Conservation (phyloP, 2,797 vertebrate species). For the Calcarius lapponicus region DNA sequence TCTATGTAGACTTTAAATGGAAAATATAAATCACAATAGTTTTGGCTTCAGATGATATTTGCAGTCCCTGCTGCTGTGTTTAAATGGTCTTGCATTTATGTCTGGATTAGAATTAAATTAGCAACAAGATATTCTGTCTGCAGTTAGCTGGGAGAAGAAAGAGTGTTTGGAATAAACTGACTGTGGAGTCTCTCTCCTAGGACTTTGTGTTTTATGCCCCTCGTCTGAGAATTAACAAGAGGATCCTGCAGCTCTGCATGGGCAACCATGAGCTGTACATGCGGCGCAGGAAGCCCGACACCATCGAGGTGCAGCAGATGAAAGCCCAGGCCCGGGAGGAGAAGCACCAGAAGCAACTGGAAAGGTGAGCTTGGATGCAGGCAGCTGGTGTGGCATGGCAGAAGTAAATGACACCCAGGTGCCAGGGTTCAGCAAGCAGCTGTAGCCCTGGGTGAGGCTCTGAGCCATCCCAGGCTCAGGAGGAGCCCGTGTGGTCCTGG, state of each 20-base stretch:
- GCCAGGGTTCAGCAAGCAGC: background rate
- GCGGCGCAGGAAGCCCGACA: constrained; percentile 92
- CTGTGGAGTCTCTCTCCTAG: constrained; percentile 62
- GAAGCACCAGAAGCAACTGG: constrained; percentile 90
- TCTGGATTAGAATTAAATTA: background rate
- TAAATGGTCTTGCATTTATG: background rate
- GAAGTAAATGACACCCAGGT: background rate
- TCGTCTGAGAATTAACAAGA: constrained; percentile 94
- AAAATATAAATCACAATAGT: background rate
- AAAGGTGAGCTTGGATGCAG: constrained; percentile 76
- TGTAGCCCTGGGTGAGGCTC: background rate
- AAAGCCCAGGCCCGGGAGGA: constrained; percentile 87
- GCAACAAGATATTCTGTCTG: background rate
- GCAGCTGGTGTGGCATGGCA: background rate
- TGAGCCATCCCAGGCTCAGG: rapidly evolving
- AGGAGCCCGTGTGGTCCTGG: rapidly evolving
- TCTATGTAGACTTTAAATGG: background rate
- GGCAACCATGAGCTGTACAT: constrained; percentile 96
- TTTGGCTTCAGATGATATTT: background rate
- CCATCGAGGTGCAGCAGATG: constrained; percentile 86
- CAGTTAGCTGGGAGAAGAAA: background rate
- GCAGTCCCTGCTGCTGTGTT: background rate
- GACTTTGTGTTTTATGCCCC: constrained; percentile 96
- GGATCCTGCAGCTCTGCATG: constrained; percentile 97
- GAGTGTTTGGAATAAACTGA: background rate